A percentile compares a stretch with the other conserved stretches of the same genome.
These are phyloP conservation scores for Ceratotherium simum DNA, from an alignment of 2,113 vertebrate genomes.

Conservation along the genomic window DNA sequence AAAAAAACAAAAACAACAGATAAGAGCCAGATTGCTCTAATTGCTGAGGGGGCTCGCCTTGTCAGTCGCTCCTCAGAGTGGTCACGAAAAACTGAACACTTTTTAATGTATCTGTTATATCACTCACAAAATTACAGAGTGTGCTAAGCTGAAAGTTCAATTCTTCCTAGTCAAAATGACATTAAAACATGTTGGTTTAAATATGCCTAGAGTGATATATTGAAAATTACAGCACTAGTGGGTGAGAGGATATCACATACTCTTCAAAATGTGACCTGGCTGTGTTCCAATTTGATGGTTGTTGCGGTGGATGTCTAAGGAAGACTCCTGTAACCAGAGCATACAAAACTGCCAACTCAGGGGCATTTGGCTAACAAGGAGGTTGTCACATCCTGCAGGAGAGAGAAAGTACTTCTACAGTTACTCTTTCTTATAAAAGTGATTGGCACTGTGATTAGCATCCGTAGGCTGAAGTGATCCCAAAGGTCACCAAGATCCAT, in stretches of 20 bases:
- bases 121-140: background rate
- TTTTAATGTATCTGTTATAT: background rate
- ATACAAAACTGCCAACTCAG: background rate
- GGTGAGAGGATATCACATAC: background rate
- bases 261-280: background rate
- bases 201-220: background rate
- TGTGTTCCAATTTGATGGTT: background rate
- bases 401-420: background rate
- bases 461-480: background rate
- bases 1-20: background rate
- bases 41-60: background rate
- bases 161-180: conserved; percentile 9
- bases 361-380: background rate
- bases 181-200: conserved; percentile 1
- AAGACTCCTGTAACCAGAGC: background rate
- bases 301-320: background rate
- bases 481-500: background rate
- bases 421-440: background rate
- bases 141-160: background rate
- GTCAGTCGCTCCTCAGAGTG: background rate
- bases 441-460: conserved; percentile 28
- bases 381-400: background rate
- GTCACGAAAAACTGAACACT: background rate
- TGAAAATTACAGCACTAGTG: conserved; percentile 4
- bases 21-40: background rate